These are phyloP conservation scores for Hemitrygon akajei DNA, from an alignment of 2,797 vertebrate genomes.

Conservation along the genomic window DNA sequence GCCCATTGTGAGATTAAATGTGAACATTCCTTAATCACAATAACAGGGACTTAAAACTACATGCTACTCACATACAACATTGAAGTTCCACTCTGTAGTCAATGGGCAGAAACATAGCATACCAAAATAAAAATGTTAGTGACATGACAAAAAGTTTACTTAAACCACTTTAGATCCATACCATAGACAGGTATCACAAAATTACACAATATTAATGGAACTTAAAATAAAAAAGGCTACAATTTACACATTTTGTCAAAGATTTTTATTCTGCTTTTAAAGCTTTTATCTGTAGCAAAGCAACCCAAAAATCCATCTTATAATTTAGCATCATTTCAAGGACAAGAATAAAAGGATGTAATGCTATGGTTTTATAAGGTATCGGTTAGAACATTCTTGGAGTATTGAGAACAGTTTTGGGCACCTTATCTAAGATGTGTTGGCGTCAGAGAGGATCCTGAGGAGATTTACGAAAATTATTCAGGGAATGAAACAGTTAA, in stretches of 20 bases:
- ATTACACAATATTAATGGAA: not conserved
- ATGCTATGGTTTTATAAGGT: no score
- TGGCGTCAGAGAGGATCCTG: no score
- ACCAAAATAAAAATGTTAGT: conserved; percentile 63
- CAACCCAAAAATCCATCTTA: not conserved
- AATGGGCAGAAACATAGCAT: conserved; percentile 52
- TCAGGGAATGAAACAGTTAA: no score
- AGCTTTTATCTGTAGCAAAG: not conserved
- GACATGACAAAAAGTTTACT: conserved; percentile 42
- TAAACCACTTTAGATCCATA: not conserved
- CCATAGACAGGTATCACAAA: not conserved
- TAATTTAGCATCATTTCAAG: no score
- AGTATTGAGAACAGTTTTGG: no score
- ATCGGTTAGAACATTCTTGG: no score
- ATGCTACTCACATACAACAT: conserved; percentile 79
- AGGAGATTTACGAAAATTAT: no score
- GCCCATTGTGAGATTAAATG: conserved; percentile 31
- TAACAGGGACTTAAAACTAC: conserved; percentile 54
- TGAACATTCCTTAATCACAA: conserved; percentile 39
- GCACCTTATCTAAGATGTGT: no score
- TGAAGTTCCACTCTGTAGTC: conserved; percentile 66
- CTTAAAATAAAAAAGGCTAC: not conserved
- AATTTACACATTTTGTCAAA: not conserved
- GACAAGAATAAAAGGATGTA: no score
- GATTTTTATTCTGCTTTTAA: not conserved